Conservation (phyloP, 1,140 invertebrate species). For the Frieseomelitta varia region DNA sequence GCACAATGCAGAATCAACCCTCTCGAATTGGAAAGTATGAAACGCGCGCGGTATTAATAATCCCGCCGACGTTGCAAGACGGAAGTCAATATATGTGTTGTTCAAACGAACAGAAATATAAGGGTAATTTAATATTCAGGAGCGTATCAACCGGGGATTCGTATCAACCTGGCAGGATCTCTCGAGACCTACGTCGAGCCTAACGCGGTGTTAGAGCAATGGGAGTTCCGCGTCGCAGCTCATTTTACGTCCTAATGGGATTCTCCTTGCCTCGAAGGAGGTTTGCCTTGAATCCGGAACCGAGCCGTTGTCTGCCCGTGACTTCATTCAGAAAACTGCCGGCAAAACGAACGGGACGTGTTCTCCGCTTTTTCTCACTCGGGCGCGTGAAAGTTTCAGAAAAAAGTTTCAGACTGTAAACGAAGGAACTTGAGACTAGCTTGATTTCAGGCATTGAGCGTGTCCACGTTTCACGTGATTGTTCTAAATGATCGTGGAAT, state of each 20-base stretch:
- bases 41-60: not conserved
- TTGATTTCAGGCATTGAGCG: not conserved
- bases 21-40: not conserved
- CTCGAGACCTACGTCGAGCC: not conserved
- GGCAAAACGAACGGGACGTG: not conserved
- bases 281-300: slow-evolving; percentile 2
- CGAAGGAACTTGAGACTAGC: not conserved
- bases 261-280: slow-evolving; percentile 21
- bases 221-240: slow-evolving; percentile 27
- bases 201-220: not conserved
- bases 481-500: not conserved
- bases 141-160: not conserved
- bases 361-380: not conserved
- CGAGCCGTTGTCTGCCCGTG: not conserved
- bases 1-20: not conserved
- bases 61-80: too few species aligned
- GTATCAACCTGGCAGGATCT: slow-evolving; percentile 29
- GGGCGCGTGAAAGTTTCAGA: not conserved
- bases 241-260: slow-evolving; percentile 20
- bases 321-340: slow-evolving; percentile 18
- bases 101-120: slow-evolving; percentile 18
- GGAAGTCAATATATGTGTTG: not conserved
- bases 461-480: not conserved
- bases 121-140: slow-evolving; percentile 44
- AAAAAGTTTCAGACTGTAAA: not conserved